Conservation (phyloP, 2,888 invertebrate genomes). For the Callinectes sapidus region DNA sequence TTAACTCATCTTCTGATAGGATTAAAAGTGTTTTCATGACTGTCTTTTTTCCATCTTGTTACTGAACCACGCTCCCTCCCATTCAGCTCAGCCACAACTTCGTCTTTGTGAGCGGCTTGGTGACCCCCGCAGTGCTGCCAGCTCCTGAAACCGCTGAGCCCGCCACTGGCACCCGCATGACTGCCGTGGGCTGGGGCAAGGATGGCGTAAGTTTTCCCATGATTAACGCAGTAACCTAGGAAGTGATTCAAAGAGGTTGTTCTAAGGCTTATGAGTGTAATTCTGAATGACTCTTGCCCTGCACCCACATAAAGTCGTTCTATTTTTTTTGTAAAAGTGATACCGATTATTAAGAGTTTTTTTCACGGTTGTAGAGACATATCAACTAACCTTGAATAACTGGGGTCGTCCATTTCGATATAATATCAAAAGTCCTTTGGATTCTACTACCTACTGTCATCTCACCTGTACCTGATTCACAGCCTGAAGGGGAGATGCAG, state of each 20-base stretch:
- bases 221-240: too few relatives aligned
- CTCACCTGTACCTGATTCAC: background rate
- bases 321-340: too few relatives aligned
- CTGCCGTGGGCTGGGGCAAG: slow-evolving; percentile 52
- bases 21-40: background rate
- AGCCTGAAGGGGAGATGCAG: slow-evolving; percentile 7
- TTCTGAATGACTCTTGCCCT: too few relatives aligned
- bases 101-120: slow-evolving; percentile 48
- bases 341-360: too few relatives aligned
- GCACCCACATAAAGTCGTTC: too few relatives aligned
- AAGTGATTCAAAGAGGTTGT: too few relatives aligned
- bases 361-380: too few relatives aligned
- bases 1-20: background rate
- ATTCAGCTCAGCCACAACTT: slow-evolving; percentile 44
- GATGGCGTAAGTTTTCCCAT: slow-evolving; percentile 27
- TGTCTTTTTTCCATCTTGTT: background rate
- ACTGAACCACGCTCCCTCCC: background rate
- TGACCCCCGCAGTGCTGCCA: slow-evolving; percentile 34
- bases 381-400: too few relatives aligned
- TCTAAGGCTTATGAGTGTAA: too few relatives aligned
- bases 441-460: background rate
- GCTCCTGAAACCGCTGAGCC: slow-evolving; percentile 17
- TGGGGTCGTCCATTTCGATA: too few relatives aligned
- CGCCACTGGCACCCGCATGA: background rate
- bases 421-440: too few relatives aligned